phyloP scores from a whole-genome alignment of 2,113 vertebrate genomes.

The Pachycephala philippinensis region DNA sequence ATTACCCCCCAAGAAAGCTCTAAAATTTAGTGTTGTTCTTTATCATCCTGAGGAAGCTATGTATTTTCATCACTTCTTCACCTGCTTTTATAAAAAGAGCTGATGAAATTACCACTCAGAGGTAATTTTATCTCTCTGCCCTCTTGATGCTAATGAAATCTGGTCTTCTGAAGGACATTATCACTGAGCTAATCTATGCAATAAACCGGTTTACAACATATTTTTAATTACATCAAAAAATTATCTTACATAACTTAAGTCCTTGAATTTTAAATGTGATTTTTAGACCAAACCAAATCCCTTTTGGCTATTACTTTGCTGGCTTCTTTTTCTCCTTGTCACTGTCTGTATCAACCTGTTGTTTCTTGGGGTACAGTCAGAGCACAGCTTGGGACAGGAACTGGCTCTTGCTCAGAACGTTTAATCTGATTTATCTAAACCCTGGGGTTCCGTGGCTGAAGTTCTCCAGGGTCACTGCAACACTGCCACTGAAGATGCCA shows the following conservation, averaged over 20 bases:
- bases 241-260: background rate
- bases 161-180: background rate
- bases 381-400: background rate
- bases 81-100: background rate
- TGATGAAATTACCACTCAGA: background rate
- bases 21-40: background rate
- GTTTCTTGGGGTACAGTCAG: background rate
- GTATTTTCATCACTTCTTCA: background rate
- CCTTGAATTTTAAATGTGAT: background rate
- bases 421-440: background rate
- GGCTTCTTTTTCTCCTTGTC: background rate
- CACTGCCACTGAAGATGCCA: background rate
- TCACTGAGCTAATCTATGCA: background rate
- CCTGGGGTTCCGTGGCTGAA: background rate
- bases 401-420: background rate
- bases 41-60: background rate
- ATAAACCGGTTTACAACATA: background rate
- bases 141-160: background rate
- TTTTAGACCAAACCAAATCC: background rate
- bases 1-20: background rate
- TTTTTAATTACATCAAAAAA: background rate
- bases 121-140: background rate
- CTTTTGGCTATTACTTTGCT: background rate
- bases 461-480: background rate
- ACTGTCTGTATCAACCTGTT: background rate